These are phyloP conservation scores for Columba guinea DNA, from an alignment of 2,797 vertebrate species.

Conservation along the genomic window DNA sequence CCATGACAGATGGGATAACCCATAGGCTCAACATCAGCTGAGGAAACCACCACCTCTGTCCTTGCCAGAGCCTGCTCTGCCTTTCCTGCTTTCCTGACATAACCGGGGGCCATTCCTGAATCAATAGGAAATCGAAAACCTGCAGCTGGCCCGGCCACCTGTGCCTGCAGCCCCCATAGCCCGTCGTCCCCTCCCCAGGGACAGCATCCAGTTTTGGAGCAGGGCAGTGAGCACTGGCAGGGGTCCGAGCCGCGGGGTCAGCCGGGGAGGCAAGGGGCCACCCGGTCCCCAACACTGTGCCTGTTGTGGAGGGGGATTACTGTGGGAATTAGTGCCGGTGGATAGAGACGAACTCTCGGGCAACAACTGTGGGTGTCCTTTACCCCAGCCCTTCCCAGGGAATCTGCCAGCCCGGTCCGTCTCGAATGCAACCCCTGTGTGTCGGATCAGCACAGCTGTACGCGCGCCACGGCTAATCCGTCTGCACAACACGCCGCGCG, in stretches of 20 bases:
- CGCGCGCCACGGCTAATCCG: conserved; percentile 38
- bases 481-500: background rate
- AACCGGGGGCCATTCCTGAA: accelerated
- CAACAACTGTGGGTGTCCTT: conserved; percentile 27
- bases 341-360: background rate
- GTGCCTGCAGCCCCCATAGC: background rate
- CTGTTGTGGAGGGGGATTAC: conserved; percentile 35
- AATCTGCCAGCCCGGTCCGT: conserved; percentile 8
- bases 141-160: conserved; percentile 53
- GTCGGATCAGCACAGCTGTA: conserved; percentile 64
- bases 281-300: background rate
- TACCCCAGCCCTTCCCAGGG: conserved; percentile 24
- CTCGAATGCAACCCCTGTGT: background rate
- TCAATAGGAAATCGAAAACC: background rate
- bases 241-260: background rate
- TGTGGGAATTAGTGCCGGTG: conserved; percentile 28
- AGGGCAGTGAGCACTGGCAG: background rate
- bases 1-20: accelerated
- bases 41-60: background rate
- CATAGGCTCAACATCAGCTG: background rate
- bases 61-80: background rate
- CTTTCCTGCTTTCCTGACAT: background rate
- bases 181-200: background rate
- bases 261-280: conserved; percentile 1
- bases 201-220: background rate